Conservation (phyloP, 2,113 vertebrate species). For the Rhombomys opimus region DNA sequence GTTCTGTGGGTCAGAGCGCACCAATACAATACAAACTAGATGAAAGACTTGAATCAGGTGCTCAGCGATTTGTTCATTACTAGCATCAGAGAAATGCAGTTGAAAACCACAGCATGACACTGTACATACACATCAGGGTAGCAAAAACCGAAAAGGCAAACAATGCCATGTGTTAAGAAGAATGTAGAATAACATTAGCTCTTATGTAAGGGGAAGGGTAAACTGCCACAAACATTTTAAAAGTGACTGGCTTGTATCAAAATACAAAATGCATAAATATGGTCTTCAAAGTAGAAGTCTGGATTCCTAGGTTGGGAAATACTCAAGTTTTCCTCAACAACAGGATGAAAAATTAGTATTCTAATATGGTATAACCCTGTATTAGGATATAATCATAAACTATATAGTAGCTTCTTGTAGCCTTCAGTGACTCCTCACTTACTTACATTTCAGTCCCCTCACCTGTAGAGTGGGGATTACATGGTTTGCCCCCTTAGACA, state of each 20-base stretch:
- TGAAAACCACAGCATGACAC: neutral
- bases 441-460: slow-evolving; percentile 27
- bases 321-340: neutral
- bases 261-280: neutral
- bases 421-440: neutral
- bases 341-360: slow-evolving; percentile 19
- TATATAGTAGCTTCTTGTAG: neutral
- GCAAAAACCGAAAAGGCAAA: slow-evolving; percentile 32
- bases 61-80: neutral
- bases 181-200: neutral
- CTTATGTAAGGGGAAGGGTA: neutral
- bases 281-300: neutral
- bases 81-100: slow-evolving; percentile 10
- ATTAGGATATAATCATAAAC: neutral
- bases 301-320: neutral
- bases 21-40: neutral
- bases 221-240: neutral
- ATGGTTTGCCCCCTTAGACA: neutral
- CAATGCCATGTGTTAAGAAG: neutral
- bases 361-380: neutral
- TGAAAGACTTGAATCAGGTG: neutral
- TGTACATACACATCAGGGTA: neutral
- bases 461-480: slow-evolving; percentile 34
- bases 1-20: neutral
- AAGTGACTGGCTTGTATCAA: neutral